These are phyloP conservation scores for Neodiprion virginianus DNA, from an alignment of 1,140 invertebrate species.

Conservation along the genomic window DNA sequence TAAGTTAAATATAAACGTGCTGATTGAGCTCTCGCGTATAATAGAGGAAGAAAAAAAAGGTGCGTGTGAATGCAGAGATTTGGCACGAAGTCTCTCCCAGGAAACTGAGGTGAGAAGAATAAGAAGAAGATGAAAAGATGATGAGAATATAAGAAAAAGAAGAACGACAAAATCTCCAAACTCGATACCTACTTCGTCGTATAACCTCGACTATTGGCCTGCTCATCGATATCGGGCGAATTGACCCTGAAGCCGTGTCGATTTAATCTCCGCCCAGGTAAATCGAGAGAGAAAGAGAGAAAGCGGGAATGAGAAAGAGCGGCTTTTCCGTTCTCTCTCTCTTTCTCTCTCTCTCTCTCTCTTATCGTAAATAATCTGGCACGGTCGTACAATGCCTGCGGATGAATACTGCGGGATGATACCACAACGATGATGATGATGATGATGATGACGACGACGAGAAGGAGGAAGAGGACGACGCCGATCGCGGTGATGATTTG, in stretches of 20 bases:
- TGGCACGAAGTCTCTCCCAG: not conserved
- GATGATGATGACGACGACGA: not conserved
- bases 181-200: too few species aligned
- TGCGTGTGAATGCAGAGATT: not conserved
- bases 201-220: not conserved
- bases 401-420: conserved; percentile 2
- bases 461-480: conserved; percentile 21
- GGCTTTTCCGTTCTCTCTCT: not conserved
- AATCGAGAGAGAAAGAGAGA: not conserved
- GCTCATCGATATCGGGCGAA: not conserved
- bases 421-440: conserved; percentile 19
- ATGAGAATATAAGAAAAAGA: not conserved
- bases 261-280: not conserved
- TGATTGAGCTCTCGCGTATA: too few species aligned
- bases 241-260: not conserved
- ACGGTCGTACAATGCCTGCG: not conserved
- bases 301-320: not conserved
- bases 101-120: too few species aligned
- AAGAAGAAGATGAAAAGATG: not conserved
- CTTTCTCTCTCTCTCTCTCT: not conserved
- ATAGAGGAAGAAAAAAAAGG: not conserved
- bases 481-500: conserved; percentile 18
- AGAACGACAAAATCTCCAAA: too few species aligned
- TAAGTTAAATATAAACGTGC: too few species aligned
- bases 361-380: not conserved